Base-by-base conservation (phyloP, 2,888 invertebrate genomes). In the Teleiodes luculella region DNA sequence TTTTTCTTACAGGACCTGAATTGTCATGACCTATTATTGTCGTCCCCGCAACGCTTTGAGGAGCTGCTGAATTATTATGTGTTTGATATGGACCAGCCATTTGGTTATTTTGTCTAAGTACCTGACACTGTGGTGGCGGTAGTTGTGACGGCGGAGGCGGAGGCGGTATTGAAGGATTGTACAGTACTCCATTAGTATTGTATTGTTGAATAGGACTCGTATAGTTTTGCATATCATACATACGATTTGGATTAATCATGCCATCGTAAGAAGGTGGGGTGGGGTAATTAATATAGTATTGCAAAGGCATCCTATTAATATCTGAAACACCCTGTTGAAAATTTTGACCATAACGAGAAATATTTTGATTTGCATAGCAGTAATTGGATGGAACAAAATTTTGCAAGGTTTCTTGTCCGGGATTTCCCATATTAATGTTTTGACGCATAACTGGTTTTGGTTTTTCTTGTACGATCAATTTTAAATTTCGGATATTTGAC, bases 1-100 rank as follows among this genome's bases (percentile, higher is more conserved):
- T 70, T 58, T 66, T 70, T 33, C 64, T 65, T 2, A 68, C 54
- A 6, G 58, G 20, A 10, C 64, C 65, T 33, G 52, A 52, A n/a
- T 54, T 51, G 54, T 68, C 65, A n/a, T 52, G 55, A 3, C 66
- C 67, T 10, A 65, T 65, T 48, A 62, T 56, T 1, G 33, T 63
- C 61, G 43, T 51, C 5, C 41, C 41, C n/a, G 50, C 39, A 53
- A 24, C 39, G 39, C 55, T 49, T 1, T 37, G n/a, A n/a, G 28
- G 28, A 0, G 43, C 28, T 28, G 28, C 4, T 20, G 28, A 13
- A 28, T 20, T 43, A 13, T 10, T 10, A n/a, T 43, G 6, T 10
- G 16, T 1, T 50, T 31, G 47, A 43, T 31, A 33, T 13, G 16
- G 5, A 16, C 4, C 18, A 35, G 16, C 3, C 13, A 13, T 37